Percentiles rank a stretch among this genome's conserved stretches.
These are phyloP conservation scores for Poecilia velifera DNA, from an alignment of 2,797 vertebrate species.

Conservation along the genomic window DNA sequence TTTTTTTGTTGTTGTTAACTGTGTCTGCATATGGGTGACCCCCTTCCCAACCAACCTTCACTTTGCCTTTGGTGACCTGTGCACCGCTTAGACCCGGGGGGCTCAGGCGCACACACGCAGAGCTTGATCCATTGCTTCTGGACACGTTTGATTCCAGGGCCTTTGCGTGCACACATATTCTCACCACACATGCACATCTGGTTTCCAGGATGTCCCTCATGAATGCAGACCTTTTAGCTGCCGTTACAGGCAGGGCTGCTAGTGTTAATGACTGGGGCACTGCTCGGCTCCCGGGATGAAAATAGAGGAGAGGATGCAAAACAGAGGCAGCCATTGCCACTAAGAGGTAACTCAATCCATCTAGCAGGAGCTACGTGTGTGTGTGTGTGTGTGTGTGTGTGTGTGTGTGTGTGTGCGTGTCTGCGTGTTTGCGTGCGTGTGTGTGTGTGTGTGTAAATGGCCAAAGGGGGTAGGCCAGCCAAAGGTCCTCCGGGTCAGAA, in stretches of 20 bases:
- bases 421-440: constrained; percentile 36
- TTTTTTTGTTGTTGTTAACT: constrained; percentile 1
- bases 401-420: constrained; percentile 42
- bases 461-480: constrained; percentile 52
- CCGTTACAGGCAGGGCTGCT: constrained; percentile 40
- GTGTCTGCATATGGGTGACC: constrained; percentile 20
- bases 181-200: constrained; percentile 70
- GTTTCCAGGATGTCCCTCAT: constrained; percentile 72
- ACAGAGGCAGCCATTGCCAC: constrained; percentile 65
- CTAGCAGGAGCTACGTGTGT: constrained; percentile 54
- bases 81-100: constrained; percentile 59
- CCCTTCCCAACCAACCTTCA: constrained; percentile 19
- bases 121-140: constrained; percentile 36
- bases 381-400: constrained; percentile 31
- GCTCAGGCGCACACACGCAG: constrained; percentile 60
- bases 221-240: constrained; percentile 73
- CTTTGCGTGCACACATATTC: constrained; percentile 29
- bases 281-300: constrained; percentile 59
- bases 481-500: constrained; percentile 73
- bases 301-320: constrained; percentile 69
- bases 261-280: constrained; percentile 77
- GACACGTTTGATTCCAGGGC: constrained; percentile 53
- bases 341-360: constrained; percentile 76
- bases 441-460: constrained; percentile 58
- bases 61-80: constrained; percentile 57